Conservation (phyloP, 2,113 vertebrate species). For the Nothobranchius kuhntae region DNA sequence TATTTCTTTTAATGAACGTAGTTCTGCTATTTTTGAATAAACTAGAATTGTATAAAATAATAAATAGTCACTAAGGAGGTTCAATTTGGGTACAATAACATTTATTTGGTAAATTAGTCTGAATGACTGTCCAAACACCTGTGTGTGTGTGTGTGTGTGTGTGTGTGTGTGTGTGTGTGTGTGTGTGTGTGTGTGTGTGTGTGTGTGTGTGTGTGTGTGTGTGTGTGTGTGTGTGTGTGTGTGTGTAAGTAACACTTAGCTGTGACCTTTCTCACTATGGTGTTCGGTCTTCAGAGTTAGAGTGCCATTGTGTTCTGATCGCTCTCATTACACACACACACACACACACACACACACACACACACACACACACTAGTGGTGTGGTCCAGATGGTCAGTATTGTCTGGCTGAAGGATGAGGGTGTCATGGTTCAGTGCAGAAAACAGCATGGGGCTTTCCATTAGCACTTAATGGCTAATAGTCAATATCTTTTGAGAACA, state of each 20-base stretch:
- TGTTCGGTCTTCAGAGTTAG: constrained; percentile 65
- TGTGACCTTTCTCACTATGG: constrained; percentile 69
- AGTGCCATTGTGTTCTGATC: constrained; percentile 67
- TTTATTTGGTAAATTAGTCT: no score
- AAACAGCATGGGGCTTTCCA: constrained; percentile 36
- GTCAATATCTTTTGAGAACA: constrained; percentile 33
- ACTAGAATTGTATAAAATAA: no score
- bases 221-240: background rate
- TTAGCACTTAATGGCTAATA: constrained; percentile 31
- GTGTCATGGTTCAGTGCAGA: constrained; percentile 30
- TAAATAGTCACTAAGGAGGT: no score
- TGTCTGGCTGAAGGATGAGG: constrained; percentile 26
- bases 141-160: background rate
- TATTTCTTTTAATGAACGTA: no score
- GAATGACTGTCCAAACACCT: background rate
- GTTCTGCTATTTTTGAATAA: no score
- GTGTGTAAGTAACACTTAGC: constrained; percentile 39
- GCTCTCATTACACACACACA: constrained; percentile 63
- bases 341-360: constrained; percentile 19
- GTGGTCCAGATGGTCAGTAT: constrained; percentile 62
- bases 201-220: background rate
- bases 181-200: no score
- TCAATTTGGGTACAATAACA: no score
- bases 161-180: no score
- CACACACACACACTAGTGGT: constrained; percentile 6